Evolutionary conservation across 2,888 invertebrate genomes (phyloP).

Genomic region (Hartigia nigra): DNA sequence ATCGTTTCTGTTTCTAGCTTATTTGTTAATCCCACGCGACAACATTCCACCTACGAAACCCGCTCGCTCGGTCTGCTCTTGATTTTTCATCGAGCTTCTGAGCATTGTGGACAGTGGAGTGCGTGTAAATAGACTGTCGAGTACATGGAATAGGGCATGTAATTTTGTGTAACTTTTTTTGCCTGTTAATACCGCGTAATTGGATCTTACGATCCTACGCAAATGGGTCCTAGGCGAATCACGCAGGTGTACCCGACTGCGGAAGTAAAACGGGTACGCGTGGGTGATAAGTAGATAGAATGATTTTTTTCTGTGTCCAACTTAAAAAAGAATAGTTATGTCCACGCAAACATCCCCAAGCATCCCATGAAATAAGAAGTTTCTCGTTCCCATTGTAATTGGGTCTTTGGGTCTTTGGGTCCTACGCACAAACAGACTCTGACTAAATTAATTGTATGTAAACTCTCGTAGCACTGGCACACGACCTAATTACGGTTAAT

Average conservation of each 20-base stretch:
- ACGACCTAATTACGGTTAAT: neutral
- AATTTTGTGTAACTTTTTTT: neutral
- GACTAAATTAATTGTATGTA: neutral
- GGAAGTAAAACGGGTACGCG: neutral
- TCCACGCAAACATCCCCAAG: neutral
- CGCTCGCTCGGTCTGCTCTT: neutral
- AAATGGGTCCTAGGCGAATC: neutral
- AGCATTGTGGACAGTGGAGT: neutral
- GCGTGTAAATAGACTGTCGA: neutral
- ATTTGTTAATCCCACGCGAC: conserved; percentile 34
- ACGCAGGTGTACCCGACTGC: neutral
- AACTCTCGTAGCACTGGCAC: neutral
- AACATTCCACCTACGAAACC: conserved; percentile 12
- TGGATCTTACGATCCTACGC: neutral
- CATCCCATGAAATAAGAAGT: neutral
- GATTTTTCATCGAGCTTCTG: neutral
- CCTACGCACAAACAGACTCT: neutral
- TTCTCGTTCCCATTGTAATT: neutral
- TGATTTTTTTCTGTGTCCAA: neutral
- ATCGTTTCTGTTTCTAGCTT: conserved; percentile 29
- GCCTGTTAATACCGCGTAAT: neutral
- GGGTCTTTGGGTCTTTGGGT: neutral
- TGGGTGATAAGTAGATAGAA: neutral
- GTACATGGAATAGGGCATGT: neutral
- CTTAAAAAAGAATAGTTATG: neutral